Percentiles rank a stretch among this genome's conserved stretches.
Evolutionary conservation across 35 echinoderm and acorn worm genomes (phyloP).

Genomic region (Apostichopus japonicus): DNA sequence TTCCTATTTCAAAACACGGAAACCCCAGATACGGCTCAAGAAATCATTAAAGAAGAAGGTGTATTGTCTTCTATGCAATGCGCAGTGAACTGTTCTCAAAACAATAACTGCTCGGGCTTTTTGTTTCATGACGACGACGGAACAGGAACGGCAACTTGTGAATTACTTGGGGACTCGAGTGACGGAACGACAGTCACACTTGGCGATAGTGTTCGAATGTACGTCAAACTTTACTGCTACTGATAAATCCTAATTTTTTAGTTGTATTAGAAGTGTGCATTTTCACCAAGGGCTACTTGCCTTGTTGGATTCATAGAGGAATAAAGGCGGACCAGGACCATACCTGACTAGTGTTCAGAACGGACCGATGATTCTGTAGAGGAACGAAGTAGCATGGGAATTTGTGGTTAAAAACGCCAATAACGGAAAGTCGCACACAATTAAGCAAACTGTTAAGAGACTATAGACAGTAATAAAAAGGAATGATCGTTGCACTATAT

Average conservation of each 20-base stretch:
- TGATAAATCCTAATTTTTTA: neutral
- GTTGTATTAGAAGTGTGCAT: too few relatives aligned
- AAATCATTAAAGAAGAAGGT: neutral
- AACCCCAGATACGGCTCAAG: neutral
- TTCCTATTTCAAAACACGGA: slow-evolving; percentile 12
- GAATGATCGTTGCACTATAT: too few relatives aligned
- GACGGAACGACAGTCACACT: neutral
- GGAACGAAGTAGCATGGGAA: too few relatives aligned
- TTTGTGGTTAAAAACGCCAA: too few relatives aligned
- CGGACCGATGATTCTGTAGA: too few relatives aligned
- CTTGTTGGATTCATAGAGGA: too few relatives aligned
- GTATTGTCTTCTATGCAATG: neutral
- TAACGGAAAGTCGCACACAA: too few relatives aligned
- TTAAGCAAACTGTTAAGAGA: too few relatives aligned
- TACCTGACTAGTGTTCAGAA: too few relatives aligned
- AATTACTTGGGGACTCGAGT: slow-evolving; percentile 20
- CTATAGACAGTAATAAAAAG: too few relatives aligned
- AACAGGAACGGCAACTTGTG: neutral
- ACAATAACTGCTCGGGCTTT: slow-evolving; percentile 19
- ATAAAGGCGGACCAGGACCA: too few relatives aligned
- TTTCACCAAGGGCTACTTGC: too few relatives aligned
- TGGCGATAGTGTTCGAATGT: neutral
- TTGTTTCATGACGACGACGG: slow-evolving; percentile 7
- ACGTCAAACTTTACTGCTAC: neutral
- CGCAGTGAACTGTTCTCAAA: slow-evolving; percentile 25